Evolutionary conservation across 2,888 invertebrate species (phyloP), one percentile per base, ranked within the genome.

Genomic region (Watsonalla cultraria): DNA sequence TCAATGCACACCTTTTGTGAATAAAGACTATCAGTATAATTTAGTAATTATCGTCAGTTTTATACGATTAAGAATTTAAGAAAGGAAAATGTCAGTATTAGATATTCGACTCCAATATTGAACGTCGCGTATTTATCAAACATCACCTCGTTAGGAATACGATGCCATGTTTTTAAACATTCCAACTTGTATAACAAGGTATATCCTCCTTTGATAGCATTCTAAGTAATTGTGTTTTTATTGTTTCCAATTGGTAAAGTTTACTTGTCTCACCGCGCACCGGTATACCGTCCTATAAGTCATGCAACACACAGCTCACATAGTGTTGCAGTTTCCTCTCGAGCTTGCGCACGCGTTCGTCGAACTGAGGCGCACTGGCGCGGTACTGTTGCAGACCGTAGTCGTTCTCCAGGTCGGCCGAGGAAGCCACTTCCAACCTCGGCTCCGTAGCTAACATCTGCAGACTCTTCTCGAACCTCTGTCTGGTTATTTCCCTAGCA

Each of bases 401-500:
- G 86, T 96, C 96, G 86, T 96, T 95, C 85, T 96, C 95, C 74
- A 96, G 93, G 57, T 95, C 94, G 5, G 91, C 91, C 35, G 94
- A 93, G 51, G 93, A 92, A 52, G 92, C 89, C 45, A 84, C 75
- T 49, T 90, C 90, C 63, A 92, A 85, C 58, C 94, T 92, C 50
- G 94, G 94, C 79, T 96, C 96, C 4, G 94, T 93, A 70, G 96
- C 95, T 69, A 97, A 85, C 95, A 97, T 95, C 82, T 95, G 95
- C 86, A 97, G 92, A 79, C 96, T 96, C 85, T 96, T 96, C 82
- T 97, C 96, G 74, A 96, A 96, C 66, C 96, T 94, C 48, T 95
- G 96, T 71, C 94, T 94, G 84, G 94, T 93, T 71, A 94, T 94
- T 66, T 96, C 93, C 60, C 87, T 67, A 0, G 87, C 86, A 0